phyloP scores from a whole-genome alignment of 2,888 invertebrate species.

The Sphaeridia pumilis region DNA sequence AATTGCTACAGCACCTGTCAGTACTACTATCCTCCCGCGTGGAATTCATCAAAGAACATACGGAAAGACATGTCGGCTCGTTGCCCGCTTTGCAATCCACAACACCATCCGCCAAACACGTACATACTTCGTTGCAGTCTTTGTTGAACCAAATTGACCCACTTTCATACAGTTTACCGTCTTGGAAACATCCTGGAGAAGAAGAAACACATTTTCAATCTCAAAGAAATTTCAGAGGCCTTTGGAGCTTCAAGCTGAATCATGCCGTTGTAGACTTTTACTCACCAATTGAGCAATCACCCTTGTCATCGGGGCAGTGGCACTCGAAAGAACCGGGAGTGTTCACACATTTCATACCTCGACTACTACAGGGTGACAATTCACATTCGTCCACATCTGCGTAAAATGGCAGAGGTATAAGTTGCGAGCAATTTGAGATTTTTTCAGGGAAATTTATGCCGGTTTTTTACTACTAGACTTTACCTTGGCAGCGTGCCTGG shows the following conservation, averaged over 20 bases:
- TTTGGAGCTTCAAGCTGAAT: too few species aligned
- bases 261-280: too few species aligned
- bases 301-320: conserved; percentile 47
- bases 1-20: conserved; percentile 30
- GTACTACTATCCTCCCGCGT: conserved; percentile 13
- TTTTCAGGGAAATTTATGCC: not conserved
- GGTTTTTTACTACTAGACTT: not conserved
- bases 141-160: conserved; percentile 35
- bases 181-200: conserved; percentile 58
- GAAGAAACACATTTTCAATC: not conserved
- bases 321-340: conserved; percentile 68
- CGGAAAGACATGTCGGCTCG: conserved; percentile 22
- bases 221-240: too few species aligned
- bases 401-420: not conserved
- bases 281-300: conserved; percentile 38
- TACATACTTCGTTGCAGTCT: conserved; percentile 36
- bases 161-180: conserved; percentile 41
- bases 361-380: conserved; percentile 67
- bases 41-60: conserved; percentile 27
- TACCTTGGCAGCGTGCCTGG: conserved; percentile 35
- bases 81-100: conserved; percentile 18
- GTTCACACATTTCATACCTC: conserved; percentile 66
- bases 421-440: conserved; percentile 2
- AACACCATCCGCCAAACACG: conserved; percentile 30
- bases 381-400: conserved; percentile 73